Evolutionary conservation across 2,888 invertebrate genomes (phyloP), one percentile per base, ranked within the genome.

Genomic region (Neria commutata): DNA sequence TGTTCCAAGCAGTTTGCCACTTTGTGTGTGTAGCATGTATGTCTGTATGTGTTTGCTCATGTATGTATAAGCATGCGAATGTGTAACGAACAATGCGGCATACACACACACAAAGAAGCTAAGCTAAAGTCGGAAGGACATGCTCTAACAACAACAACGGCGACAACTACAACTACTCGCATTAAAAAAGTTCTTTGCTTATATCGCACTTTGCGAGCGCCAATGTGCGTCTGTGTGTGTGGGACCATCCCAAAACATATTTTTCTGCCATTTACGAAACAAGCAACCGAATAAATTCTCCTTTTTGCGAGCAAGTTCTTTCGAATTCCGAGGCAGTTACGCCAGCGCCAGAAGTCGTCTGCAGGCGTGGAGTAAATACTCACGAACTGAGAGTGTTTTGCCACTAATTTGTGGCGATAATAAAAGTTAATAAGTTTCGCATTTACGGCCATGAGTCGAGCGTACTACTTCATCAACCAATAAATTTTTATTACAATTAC

Each of bases 331-430:
- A n/a, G n/a, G n/a, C n/a, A n/a, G n/a, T n/a, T n/a, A n/a, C n/a
- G n/a, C n/a, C n/a, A n/a, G n/a, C n/a, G n/a, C n/a, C n/a, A n/a
- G n/a, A n/a, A n/a, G n/a, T n/a, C n/a, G n/a, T n/a, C n/a, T n/a
- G 4, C 19, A 19, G 42, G 21, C 6, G 17, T 42, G 19, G 58
- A 58, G 58, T 54, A 58, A 58, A 58, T 58, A 37, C 17, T 19
- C 21, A 42, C 42, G n/a, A n/a, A n/a, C n/a, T n/a, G n/a, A n/a
- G n/a, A n/a, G n/a, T n/a, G n/a, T n/a, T n/a, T n/a, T 42, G 75
- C 77, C 77, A 76, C 78, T 77, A 76, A 77, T 77, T 77, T 77
- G 76, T 70, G 75, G 78, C 71, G 71, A 75, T 74, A 74, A 75
- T 76, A 76, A 75, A 75, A 77, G 72, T 77, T 75, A 75, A 75